Evolutionary conservation across 2,113 vertebrate genomes (phyloP).

Genomic region (Motacilla alba): DNA sequence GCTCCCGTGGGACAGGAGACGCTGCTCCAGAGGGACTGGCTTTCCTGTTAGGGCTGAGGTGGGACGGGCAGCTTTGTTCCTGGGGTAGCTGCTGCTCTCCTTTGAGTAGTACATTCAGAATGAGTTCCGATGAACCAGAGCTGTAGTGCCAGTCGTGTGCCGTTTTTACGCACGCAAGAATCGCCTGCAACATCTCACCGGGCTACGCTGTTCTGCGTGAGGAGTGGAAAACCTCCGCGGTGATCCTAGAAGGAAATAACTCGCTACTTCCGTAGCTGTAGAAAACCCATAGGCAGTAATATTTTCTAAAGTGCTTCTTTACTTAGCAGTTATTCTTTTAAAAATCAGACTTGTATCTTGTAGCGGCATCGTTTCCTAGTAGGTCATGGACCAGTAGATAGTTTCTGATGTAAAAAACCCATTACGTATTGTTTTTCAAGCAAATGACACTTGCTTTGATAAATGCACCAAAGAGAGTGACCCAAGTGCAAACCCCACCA

Average conservation of each 20-base stretch:
- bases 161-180: not conserved
- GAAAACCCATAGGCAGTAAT: conserved; percentile 42
- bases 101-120: conserved; percentile 51
- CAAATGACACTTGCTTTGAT: conserved; percentile 26
- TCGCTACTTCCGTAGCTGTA: not conserved
- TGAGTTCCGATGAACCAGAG: not conserved
- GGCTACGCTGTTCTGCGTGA: not conserved
- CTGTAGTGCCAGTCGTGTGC: not conserved
- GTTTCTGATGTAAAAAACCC: conserved; percentile 63
- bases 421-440: not conserved
- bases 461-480: conserved; percentile 9
- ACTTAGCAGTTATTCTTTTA: not conserved
- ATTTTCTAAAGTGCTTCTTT: conserved; percentile 64
- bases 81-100: not conserved
- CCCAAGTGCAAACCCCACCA: conserved; percentile 29
- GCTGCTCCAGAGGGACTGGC: not conserved
- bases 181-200: not conserved
- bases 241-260: not conserved
- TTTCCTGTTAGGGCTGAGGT: not conserved
- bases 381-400: conserved; percentile 4
- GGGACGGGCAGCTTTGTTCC: not conserved
- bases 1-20: not conserved
- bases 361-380: not conserved
- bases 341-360: not conserved
- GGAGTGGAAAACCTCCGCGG: not conserved